phyloP scores from a whole-genome alignment of 2,888 invertebrate species.

The Mechanitis messenoides region DNA sequence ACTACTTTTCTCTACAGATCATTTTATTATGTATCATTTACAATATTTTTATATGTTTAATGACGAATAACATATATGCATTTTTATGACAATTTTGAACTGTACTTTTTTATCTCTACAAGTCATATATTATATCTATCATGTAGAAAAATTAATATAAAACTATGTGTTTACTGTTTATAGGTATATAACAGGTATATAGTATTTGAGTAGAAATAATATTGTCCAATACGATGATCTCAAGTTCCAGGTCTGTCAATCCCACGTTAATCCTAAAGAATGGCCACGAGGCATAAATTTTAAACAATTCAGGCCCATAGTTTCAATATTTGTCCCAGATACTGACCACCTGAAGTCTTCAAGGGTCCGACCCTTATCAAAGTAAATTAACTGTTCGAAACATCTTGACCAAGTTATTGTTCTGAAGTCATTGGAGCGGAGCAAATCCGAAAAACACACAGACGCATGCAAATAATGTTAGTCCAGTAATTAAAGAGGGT shows the following conservation, averaged over 20 bases:
- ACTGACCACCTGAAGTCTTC: conserved; percentile 62
- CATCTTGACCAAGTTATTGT: conserved; percentile 74
- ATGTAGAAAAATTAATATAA: no score
- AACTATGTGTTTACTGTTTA: no score
- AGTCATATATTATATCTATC: no score
- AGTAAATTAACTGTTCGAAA: conserved; percentile 72
- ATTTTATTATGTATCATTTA: no score
- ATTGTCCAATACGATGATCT: no score
- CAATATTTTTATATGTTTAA: no score
- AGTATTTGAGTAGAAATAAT: no score
- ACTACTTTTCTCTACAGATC: no score
- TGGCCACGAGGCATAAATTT: conserved; percentile 13
- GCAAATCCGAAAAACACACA: conserved; percentile 59
- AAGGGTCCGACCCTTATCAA: conserved; percentile 69
- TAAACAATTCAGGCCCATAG: conserved; percentile 29
- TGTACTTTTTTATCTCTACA: no score
- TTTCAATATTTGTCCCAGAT: conserved; percentile 59
- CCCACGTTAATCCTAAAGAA: conserved; percentile 15
- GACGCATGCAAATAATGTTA: conserved; percentile 56
- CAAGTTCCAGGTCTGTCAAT: conserved; percentile 7
- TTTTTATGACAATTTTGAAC: no score
- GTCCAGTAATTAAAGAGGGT: conserved; percentile 46
- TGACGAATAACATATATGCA: no score
- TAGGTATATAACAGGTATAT: not conserved
- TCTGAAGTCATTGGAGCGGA: conserved; percentile 45